phyloP scores from a whole-genome alignment of 2,113 vertebrate species.

The Oceanodroma tethys region DNA sequence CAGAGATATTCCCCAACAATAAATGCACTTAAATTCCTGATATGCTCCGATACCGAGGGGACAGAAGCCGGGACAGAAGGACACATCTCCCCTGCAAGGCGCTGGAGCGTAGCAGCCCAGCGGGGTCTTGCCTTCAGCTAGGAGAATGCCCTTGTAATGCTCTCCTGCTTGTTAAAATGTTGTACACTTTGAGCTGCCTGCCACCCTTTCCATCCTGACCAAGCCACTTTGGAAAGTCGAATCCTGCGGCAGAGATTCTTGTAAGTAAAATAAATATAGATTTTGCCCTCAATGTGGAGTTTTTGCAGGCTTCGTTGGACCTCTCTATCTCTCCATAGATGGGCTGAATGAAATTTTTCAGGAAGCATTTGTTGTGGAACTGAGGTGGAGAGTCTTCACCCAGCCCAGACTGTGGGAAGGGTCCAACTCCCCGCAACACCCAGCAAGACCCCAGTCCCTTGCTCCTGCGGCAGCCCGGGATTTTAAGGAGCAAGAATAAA shows the following conservation, averaged over 20 bases:
- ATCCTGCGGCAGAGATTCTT: not conserved
- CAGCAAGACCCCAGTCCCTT: rapidly evolving
- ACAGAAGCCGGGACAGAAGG: not conserved
- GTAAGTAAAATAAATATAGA: rapidly evolving
- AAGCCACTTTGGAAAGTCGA: not conserved
- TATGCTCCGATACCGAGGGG: not conserved
- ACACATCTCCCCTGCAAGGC: not conserved
- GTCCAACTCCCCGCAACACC: rapidly evolving
- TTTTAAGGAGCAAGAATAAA: not conserved
- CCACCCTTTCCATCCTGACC: not conserved
- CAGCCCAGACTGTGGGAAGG: rapidly evolving
- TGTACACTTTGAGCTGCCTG: not conserved
- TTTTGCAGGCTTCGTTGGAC: not conserved
- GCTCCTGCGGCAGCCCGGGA: rapidly evolving
- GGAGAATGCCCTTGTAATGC: not conserved
- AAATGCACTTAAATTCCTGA: not conserved
- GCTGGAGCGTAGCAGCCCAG: not conserved
- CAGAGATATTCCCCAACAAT: not conserved
- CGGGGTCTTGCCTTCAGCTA: not conserved
- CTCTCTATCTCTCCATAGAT: not conserved
- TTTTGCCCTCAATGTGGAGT: not conserved
- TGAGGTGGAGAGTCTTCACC: not conserved
- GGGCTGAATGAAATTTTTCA: not conserved
- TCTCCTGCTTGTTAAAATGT: not conserved
- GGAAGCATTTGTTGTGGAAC: not conserved